A percentile compares a stretch with the other conserved stretches of the same genome.
Conservation (phyloP, 1,140 invertebrate genomes). For the Hypsibius dujardini region DNA sequence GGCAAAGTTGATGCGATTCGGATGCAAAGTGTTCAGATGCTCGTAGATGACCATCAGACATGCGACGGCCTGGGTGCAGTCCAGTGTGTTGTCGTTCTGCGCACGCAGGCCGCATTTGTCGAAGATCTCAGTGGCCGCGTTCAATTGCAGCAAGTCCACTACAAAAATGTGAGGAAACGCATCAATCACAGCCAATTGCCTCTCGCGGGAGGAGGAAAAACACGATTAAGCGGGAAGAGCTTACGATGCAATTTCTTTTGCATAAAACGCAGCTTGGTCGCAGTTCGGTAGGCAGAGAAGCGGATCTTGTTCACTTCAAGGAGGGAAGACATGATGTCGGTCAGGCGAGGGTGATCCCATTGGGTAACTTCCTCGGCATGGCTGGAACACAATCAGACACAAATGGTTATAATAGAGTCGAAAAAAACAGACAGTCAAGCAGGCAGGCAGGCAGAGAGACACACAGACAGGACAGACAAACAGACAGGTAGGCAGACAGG, state of each 20-base stretch:
- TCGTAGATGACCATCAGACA: conserved; percentile 77
- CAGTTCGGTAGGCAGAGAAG: conserved; percentile 94
- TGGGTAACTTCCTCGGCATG: conserved; percentile 38
- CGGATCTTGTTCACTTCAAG: conserved; percentile 86
- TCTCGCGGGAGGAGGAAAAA: conserved; percentile 12
- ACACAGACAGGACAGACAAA: conserved; percentile 14
- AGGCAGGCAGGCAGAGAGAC: too few species aligned
- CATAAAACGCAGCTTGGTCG: conserved; percentile 85
- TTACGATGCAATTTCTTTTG: conserved; percentile 44
- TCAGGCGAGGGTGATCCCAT: conserved; percentile 83
- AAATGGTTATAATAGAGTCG: conserved; percentile 20
- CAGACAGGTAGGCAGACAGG: conserved; percentile 16
- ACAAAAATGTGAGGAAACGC: conserved; percentile 33
- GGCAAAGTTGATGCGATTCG: conserved; percentile 46
- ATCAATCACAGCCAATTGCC: not conserved
- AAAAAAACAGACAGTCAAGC: conserved; percentile 11
- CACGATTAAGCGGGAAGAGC: conserved; percentile 23
- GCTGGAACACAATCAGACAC: conserved; percentile 67
- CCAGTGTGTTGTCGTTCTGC: conserved; percentile 80
- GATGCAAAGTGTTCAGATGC: conserved; percentile 49
- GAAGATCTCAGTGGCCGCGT: conserved; percentile 68
- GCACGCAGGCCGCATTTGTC: conserved; percentile 76
- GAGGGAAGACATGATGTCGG: conserved; percentile 71
- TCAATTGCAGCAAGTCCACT: conserved; percentile 70
- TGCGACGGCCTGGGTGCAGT: conserved; percentile 84